These are phyloP conservation scores for Neocrepidodera transversa DNA, from an alignment of 2,888 invertebrate genomes.

Conservation along the genomic window DNA sequence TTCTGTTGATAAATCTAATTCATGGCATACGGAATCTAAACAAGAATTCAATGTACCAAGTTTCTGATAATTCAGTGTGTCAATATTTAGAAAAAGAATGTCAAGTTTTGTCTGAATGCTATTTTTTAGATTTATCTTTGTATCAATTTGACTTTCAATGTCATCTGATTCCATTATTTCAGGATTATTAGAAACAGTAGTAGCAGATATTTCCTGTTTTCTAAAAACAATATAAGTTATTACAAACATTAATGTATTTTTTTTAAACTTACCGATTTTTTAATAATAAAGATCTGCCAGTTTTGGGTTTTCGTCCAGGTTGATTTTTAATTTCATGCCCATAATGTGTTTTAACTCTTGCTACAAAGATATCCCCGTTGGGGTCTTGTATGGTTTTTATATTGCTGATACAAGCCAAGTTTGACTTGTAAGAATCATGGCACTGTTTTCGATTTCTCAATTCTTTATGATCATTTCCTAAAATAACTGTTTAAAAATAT, in stretches of 20 bases:
- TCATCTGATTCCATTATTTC: not conserved
- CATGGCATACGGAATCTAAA: constrained; percentile 6
- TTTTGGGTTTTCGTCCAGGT: constrained; percentile 1
- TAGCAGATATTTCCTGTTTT: not conserved
- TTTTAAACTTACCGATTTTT: not conserved
- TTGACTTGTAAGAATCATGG: not conserved
- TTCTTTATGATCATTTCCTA: not conserved
- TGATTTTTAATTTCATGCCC: constrained; percentile 8
- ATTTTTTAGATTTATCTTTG: not conserved
- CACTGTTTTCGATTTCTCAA: not conserved
- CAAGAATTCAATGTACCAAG: constrained; percentile 8
- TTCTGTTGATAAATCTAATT: constrained; percentile 10
- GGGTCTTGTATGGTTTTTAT: not conserved
- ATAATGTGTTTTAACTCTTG: constrained; percentile 18
- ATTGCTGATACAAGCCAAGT: constrained; percentile 13
- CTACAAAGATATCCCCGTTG: not conserved
- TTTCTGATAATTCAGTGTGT: constrained; percentile 6
- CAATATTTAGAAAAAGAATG: not conserved
- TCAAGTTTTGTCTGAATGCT: constrained; percentile 1
- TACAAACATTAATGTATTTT: too few relatives aligned
- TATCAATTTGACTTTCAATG: not conserved
- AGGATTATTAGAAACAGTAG: not conserved
- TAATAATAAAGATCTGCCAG: not conserved
- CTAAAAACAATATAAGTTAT: not conserved
- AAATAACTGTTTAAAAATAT: not conserved